Conservation (phyloP, 2,113 vertebrate genomes). For the Vombatus ursinus region DNA sequence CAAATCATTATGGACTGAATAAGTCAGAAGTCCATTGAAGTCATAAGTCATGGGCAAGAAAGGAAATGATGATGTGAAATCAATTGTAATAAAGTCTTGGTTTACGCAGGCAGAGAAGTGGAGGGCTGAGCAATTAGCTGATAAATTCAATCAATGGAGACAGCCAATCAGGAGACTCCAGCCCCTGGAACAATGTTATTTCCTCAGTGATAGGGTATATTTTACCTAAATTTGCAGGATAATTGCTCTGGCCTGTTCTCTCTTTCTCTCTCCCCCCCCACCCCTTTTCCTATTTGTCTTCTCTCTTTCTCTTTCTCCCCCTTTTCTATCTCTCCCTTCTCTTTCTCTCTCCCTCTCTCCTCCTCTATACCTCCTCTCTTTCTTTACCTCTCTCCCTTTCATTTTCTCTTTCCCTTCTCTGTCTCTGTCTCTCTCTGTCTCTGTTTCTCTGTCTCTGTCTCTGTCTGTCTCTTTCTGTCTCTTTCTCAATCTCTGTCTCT, state of each 20-base stretch:
- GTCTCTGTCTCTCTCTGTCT: background rate
- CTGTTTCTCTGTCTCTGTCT: too few relatives aligned
- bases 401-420: background rate
- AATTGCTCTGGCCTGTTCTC: accelerated
- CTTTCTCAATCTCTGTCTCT: background rate
- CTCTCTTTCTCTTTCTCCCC: background rate
- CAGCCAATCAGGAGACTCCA: background rate
- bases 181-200: background rate
- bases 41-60: conserved; percentile 16
- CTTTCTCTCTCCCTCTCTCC: background rate
- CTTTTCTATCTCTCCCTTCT: accelerated
- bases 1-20: background rate
- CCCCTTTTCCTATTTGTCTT: accelerated
- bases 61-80: conserved; percentile 16
- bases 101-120: background rate
- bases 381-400: too few relatives aligned
- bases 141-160: background rate
- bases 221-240: background rate
- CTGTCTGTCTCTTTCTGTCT: background rate
- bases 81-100: conserved; percentile 9
- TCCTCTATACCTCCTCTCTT: background rate
- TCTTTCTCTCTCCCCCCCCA: accelerated
- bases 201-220: background rate
- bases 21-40: conserved; percentile 2
- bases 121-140: background rate